These are phyloP conservation scores for Melanostoma mellinum DNA, from an alignment of 2,888 invertebrate species.

Conservation along the genomic window DNA sequence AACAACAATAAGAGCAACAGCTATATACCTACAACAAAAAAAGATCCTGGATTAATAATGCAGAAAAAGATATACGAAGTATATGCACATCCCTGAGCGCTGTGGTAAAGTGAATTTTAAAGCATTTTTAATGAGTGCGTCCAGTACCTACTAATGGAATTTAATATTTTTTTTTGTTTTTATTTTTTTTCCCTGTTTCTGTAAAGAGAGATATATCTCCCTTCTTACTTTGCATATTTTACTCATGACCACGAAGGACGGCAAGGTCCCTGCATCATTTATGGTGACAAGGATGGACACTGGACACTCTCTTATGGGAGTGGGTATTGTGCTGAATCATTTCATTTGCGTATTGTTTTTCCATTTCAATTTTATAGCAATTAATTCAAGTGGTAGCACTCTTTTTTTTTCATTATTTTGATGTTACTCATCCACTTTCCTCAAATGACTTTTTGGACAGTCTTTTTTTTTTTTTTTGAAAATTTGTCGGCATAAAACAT, in stretches of 20 bases:
- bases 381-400: slow-evolving; percentile 65
- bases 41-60: slow-evolving; percentile 55
- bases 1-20: not conserved
- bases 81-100: slow-evolving; percentile 9
- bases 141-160: slow-evolving; percentile 64
- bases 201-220: not conserved
- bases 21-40: slow-evolving; percentile 3
- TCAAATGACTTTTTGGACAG: slow-evolving; percentile 33
- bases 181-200: not conserved
- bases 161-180: slow-evolving; percentile 48
- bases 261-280: slow-evolving; percentile 44
- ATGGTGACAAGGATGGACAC: slow-evolving; percentile 38
- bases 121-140: slow-evolving; percentile 64
- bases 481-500: slow-evolving; percentile 41
- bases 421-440: not conserved
- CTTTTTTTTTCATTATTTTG: slow-evolving; percentile 18
- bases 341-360: slow-evolving; percentile 65
- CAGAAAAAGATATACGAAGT: slow-evolving; percentile 42
- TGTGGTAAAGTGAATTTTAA: slow-evolving; percentile 67
- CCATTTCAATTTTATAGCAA: slow-evolving; percentile 68
- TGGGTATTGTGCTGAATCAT: slow-evolving; percentile 51
- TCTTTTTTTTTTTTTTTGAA: slow-evolving; percentile 21
- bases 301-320: not conserved
- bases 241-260: slow-evolving; percentile 28
- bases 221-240: slow-evolving; percentile 50